Conservation (phyloP, 2,888 invertebrate genomes). For the Brenthis ino region DNA sequence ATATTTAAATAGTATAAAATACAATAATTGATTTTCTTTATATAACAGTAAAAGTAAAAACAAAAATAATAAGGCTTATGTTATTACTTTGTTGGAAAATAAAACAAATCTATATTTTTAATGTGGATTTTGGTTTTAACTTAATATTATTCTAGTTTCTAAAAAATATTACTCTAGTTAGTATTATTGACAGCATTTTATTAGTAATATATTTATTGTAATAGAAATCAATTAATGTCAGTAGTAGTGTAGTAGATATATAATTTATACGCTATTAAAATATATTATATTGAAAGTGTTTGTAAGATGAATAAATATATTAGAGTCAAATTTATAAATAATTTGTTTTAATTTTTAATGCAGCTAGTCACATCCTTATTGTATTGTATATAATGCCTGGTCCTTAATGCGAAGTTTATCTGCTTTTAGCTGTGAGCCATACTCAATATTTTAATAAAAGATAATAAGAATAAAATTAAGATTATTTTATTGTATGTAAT, state of each 20-base stretch:
- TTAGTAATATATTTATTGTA: conserved; percentile 26
- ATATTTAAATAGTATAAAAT: too few relatives aligned
- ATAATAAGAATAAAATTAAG: too few relatives aligned
- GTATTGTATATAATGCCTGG: neutral
- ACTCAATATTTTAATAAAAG: too few relatives aligned
- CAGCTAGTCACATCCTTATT: neutral
- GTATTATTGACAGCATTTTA: conserved; percentile 22
- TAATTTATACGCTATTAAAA: conserved; percentile 16
- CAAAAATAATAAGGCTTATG: too few relatives aligned
- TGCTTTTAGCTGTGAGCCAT: too few relatives aligned
- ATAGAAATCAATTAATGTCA: conserved; percentile 20
- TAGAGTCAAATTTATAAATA: conserved; percentile 24
- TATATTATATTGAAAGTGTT: conserved; percentile 11
- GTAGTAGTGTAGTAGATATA: conserved; percentile 14
- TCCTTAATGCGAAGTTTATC: too few relatives aligned
- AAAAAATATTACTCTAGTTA: conserved; percentile 10
- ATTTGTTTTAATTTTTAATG: neutral
- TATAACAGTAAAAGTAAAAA: too few relatives aligned
- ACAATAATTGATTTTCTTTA: too few relatives aligned
- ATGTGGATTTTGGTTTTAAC: conserved; percentile 7
- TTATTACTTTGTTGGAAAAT: neutral
- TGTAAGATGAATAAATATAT: conserved; percentile 26
- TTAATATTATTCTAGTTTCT: conserved; percentile 7
- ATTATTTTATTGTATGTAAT: too few relatives aligned
- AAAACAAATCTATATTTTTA: conserved; percentile 7